Evolutionary conservation across 2,888 invertebrate species (phyloP).

Genomic region (Andrena bicolor): DNA sequence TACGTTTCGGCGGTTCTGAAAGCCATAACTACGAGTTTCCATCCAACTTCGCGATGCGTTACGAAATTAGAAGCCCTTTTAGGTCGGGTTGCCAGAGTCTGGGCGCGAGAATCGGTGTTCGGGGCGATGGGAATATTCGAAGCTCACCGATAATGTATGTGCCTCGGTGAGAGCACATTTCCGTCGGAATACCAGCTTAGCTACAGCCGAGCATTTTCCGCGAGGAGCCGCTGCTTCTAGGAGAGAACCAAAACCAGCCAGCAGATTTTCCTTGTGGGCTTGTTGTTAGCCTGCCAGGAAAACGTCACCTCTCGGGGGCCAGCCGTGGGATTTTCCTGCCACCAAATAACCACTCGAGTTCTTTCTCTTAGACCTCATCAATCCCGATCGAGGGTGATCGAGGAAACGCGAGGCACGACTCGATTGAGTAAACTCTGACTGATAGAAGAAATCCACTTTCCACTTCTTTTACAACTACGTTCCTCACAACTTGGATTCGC

Average conservation of each 20-base stretch:
- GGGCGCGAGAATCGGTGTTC: conserved; percentile 66
- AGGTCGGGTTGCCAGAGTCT: conserved; percentile 34
- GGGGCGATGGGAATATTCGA: conserved; percentile 67
- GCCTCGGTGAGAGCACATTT: conserved; percentile 58
- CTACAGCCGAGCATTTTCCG: conserved; percentile 20
- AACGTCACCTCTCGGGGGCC: not conserved
- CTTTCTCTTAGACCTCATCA: too few species aligned
- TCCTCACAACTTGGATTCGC: too few species aligned
- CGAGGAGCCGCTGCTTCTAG: not conserved
- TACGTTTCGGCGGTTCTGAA: conserved; percentile 5
- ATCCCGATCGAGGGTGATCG: too few species aligned
- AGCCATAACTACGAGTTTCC: conserved; percentile 46
- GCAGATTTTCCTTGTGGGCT: not conserved
- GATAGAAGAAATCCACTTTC: too few species aligned
- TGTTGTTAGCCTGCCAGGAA: not conserved
- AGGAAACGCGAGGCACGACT: too few species aligned
- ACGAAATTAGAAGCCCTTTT: conserved; percentile 57
- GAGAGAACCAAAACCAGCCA: not conserved
- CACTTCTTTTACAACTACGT: too few species aligned
- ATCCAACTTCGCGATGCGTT: conserved; percentile 45
- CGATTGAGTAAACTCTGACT: too few species aligned
- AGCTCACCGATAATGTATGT: conserved; percentile 67
- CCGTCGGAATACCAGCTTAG: conserved; percentile 42
- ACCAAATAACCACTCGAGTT: too few species aligned
- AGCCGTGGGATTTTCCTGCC: not conserved